phyloP scores from a whole-genome alignment of 2,888 invertebrate genomes.

The Drosophila atroscutellata region DNA sequence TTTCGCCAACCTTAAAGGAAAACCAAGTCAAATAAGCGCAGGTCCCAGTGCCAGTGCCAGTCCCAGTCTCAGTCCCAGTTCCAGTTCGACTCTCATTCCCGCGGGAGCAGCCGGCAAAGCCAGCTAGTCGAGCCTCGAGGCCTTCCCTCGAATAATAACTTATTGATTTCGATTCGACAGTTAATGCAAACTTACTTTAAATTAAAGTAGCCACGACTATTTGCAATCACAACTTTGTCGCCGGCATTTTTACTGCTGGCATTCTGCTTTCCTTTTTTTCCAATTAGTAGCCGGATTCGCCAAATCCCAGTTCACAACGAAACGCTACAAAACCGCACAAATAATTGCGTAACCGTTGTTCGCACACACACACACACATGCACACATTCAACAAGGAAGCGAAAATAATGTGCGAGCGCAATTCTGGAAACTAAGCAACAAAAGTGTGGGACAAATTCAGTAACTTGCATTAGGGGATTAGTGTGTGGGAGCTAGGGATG shows the following conservation, averaged over 20 bases:
- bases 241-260: conserved; percentile 22
- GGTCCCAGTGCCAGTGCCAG: conserved; percentile 14
- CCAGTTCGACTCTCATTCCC: conserved; percentile 27
- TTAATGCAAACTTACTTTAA: conserved; percentile 45
- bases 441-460: conserved; percentile 35
- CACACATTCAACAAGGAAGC: conserved; percentile 2
- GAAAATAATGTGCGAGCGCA: conserved; percentile 22
- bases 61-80: conserved; percentile 4
- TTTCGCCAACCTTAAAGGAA: conserved; percentile 65
- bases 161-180: conserved; percentile 70
- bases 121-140: conserved; percentile 32
- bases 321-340: conserved; percentile 41
- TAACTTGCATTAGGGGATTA: conserved; percentile 46
- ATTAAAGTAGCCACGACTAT: conserved; percentile 50
- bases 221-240: conserved; percentile 22
- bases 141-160: conserved; percentile 58
- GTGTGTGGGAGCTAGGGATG: conserved; percentile 14
- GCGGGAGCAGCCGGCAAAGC: conserved; percentile 23
- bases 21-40: conserved; percentile 60
- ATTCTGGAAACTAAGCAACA: conserved; percentile 10
- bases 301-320: conserved; percentile 43
- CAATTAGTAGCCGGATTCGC: conserved; percentile 60
- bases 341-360: conserved; percentile 51
- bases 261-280: conserved; percentile 23
- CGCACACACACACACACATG: not conserved